A percentile compares a stretch with the other conserved stretches of the same genome.
These are phyloP conservation scores for Lytechinus pictus DNA, from an alignment of 35 echinoderm and acorn worm genomes.

Conservation along the genomic window DNA sequence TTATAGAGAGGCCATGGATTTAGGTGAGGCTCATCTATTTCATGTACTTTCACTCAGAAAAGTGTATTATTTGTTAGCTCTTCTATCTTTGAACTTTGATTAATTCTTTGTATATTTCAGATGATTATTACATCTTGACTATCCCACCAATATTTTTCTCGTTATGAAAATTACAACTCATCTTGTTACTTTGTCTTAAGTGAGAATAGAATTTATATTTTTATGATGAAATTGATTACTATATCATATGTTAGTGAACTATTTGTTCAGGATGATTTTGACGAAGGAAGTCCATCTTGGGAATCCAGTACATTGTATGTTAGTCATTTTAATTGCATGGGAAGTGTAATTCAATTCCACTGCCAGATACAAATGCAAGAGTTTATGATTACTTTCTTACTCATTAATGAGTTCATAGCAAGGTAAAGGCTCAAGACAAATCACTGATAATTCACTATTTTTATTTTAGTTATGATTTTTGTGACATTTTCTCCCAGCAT, in stretches of 20 bases:
- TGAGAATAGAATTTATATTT: not conserved
- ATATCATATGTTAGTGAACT: not conserved
- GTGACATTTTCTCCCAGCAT: not conserved
- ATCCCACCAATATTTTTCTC: not conserved
- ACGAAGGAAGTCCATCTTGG: not conserved
- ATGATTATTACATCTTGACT: conserved; percentile 14
- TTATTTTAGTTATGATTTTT: not conserved
- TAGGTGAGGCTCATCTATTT: not conserved
- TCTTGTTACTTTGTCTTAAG: not conserved
- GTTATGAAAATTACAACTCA: not conserved
- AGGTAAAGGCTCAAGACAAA: not conserved
- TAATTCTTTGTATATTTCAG: conserved; percentile 6
- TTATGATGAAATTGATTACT: not conserved
- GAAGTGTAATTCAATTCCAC: not conserved
- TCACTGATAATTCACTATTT: not conserved
- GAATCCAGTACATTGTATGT: not conserved
- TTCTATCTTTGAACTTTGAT: not conserved
- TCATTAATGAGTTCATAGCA: not conserved
- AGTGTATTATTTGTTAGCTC: not conserved
- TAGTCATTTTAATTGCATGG: not conserved
- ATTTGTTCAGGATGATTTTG: not conserved
- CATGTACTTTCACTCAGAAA: not conserved
- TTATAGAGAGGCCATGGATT: not conserved
- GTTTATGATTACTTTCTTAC: not conserved
- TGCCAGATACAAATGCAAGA: not conserved